phyloP scores from a whole-genome alignment of 2,797 vertebrate species.

The Tapera naevia region DNA sequence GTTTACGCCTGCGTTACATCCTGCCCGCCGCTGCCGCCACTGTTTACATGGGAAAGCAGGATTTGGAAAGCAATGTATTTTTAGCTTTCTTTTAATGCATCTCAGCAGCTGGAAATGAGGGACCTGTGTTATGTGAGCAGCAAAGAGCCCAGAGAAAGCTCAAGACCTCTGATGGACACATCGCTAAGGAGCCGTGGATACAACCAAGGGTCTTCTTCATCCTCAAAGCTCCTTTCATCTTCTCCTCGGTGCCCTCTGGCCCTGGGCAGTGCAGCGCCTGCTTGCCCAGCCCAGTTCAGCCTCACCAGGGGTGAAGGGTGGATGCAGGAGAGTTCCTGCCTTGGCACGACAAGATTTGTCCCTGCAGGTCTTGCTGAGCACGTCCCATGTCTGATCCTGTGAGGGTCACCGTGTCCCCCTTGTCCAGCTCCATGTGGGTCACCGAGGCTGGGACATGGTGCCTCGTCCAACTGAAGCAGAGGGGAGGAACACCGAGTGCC shows the following conservation, averaged over 20 bases:
- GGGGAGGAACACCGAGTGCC: neutral
- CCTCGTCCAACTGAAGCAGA: neutral
- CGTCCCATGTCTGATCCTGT: accelerated
- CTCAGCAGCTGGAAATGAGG: slow-evolving; percentile 36
- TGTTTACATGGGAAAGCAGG: slow-evolving; percentile 25
- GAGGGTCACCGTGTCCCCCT: neutral
- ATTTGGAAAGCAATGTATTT: slow-evolving; percentile 43
- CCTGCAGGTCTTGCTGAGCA: neutral
- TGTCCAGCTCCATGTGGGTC: accelerated
- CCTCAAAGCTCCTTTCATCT: neutral
- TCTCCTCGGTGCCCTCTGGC: neutral
- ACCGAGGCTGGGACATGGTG: neutral
- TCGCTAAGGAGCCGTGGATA: neutral
- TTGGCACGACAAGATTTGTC: neutral
- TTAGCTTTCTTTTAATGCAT: slow-evolving; percentile 37
- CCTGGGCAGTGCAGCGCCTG: neutral
- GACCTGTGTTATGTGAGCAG: neutral
- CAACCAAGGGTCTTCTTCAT: neutral
- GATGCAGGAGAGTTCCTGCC: neutral
- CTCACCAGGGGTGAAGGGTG: neutral
- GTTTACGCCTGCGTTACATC: neutral
- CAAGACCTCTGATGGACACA: accelerated
- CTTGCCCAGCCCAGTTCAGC: neutral
- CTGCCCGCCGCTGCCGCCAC: neutral
- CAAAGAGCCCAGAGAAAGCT: neutral